Conservation (phyloP, 2,888 invertebrate genomes). For the Dioctria linearis region DNA sequence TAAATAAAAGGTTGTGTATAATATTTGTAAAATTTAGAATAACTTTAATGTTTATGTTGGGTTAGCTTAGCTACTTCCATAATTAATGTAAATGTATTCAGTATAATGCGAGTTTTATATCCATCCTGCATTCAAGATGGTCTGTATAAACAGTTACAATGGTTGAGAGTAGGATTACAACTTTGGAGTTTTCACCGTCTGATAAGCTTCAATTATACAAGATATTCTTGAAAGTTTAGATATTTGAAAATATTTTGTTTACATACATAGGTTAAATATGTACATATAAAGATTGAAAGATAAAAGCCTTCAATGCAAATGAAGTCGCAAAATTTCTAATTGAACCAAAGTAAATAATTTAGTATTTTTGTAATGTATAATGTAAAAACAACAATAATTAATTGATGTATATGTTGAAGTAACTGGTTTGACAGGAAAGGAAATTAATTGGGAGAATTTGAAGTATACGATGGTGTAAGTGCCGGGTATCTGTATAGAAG, state of each 20-base stretch:
- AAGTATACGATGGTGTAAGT: too few relatives aligned
- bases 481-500: too few relatives aligned
- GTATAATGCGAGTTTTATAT: conserved; percentile 9
- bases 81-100: conserved; percentile 43
- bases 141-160: conserved; percentile 2
- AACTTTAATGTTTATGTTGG: conserved; percentile 9
- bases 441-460: too few relatives aligned
- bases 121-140: not conserved
- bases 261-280: too few relatives aligned
- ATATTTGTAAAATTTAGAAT: not conserved
- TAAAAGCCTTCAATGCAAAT: not conserved
- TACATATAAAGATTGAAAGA: too few relatives aligned
- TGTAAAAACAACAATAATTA: not conserved
- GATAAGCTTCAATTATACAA: not conserved
- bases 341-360: not conserved
- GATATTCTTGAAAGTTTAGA: not conserved
- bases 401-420: not conserved
- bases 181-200: not conserved
- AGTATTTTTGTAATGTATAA: not conserved
- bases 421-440: too few relatives aligned
- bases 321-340: not conserved
- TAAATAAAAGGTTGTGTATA: conserved; percentile 2
- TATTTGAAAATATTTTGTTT: too few relatives aligned
- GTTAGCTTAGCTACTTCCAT: not conserved
- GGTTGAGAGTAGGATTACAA: conserved; percentile 22